A percentile compares a stretch with the other conserved stretches of the same genome.
These are phyloP conservation scores for Tychaedon coryphoeus DNA, from an alignment of 2,113 vertebrate species.

Conservation along the genomic window DNA sequence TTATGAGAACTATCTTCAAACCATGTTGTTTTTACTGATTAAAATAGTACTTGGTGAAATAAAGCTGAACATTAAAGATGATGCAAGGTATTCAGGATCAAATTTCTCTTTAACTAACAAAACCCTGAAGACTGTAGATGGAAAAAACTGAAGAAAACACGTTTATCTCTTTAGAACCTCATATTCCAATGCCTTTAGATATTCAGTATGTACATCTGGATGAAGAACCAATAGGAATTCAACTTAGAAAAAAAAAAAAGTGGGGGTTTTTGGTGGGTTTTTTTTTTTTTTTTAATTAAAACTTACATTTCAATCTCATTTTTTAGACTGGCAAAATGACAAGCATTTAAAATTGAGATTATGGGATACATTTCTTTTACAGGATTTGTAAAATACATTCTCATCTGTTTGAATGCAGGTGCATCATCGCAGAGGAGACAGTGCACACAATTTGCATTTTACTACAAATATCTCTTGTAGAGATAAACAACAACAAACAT, in stretches of 20 bases:
- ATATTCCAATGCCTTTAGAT: not conserved
- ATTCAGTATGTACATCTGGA: not conserved
- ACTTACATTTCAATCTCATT: not conserved
- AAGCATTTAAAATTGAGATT: not conserved
- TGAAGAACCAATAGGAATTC: not conserved
- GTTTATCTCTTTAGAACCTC: not conserved
- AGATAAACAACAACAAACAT: not conserved
- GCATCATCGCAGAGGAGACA: not conserved
- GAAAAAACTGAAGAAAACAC: not conserved
- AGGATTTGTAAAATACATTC: slow-evolving; percentile 36
- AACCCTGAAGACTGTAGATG: not conserved
- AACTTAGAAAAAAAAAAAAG: not conserved
- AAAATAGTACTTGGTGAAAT: not conserved
- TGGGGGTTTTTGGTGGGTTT: not conserved
- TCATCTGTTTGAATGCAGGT: not conserved
- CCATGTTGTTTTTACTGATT: not conserved
- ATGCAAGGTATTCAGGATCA: not conserved
- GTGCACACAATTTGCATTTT: slow-evolving; percentile 22
- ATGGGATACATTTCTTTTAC: not conserved
- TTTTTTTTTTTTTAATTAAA: not conserved
- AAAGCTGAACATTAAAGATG: not conserved
- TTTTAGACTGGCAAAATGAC: not conserved
- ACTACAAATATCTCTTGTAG: too few species aligned
- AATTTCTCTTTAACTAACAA: not conserved
- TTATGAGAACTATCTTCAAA: not conserved